Evolutionary conservation across 1,140 invertebrate genomes (phyloP), one percentile per base, ranked within the genome.

Genomic region (Drosophila dunni): DNA sequence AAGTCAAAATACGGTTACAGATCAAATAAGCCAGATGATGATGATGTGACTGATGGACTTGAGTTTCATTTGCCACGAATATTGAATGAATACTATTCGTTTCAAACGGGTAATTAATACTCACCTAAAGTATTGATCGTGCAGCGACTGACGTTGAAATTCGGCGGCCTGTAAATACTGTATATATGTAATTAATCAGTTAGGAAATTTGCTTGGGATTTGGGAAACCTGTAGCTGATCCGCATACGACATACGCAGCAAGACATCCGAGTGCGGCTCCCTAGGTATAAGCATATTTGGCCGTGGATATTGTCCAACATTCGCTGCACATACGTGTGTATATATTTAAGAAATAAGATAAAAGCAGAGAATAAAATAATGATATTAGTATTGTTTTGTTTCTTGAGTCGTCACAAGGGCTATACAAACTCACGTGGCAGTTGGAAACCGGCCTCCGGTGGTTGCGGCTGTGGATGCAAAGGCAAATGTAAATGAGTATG

Each of bases 401-500:
- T 17, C 46, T 13, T 42, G 54, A 13, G 3, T 17, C 38, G 60
- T 60, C 61, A 70, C 69, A 62, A 77, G 68, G 70, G 75, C 40
- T 91, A 92, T 92, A 92, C 92, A 92, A 92, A 92, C 92, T 92
- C 92, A 92, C 92, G 92, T 92, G 92, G 91, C 84, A 92, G 92
- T 91, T 92, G 92, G 90, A 92, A 92, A 91, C 91, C 92, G 90
- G 95, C 95, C 91, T 95, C 95, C 76, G 94, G 93, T 84, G 94
- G 94, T 92, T 97, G 96, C 93, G 96, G 96, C 92, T 96, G 96
- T 93, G 97, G 96, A 91, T 91, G 90, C 91, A 97, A 94, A 94
- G 97, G 97, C 91, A 97, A 95, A 94, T 97, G 97, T 79, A 96
- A 97, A 94, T 98, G 97, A 82, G 97, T 96, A 94, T 98, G 97